Evolutionary conservation across 2,113 vertebrate species (phyloP).

Genomic region (Scomber scombrus): DNA sequence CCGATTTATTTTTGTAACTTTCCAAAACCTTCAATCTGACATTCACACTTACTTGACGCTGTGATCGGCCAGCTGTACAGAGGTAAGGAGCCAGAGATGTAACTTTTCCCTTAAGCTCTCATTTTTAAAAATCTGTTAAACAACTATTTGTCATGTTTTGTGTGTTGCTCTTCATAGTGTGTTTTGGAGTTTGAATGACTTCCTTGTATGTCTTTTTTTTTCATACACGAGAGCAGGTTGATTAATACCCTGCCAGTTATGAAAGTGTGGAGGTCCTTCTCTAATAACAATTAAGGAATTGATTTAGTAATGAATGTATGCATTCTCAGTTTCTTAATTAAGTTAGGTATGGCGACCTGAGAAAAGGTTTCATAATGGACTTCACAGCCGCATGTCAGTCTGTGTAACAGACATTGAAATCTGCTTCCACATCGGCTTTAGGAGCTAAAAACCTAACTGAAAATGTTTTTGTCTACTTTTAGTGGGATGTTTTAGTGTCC

Average conservation of each 20-base stretch:
- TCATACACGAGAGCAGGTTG: not conserved
- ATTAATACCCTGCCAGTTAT: not conserved
- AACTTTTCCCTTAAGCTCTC: too few species aligned
- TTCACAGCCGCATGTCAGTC: not conserved
- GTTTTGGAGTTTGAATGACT: conserved; percentile 5
- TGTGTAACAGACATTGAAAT: not conserved
- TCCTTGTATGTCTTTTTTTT: not conserved
- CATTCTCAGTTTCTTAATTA: not conserved
- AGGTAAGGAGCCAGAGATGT: not conserved
- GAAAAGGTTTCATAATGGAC: not conserved
- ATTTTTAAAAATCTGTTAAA: too few species aligned
- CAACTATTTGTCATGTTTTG: too few species aligned
- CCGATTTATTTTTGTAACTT: too few species aligned
- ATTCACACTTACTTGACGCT: too few species aligned
- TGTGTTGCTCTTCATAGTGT: not conserved
- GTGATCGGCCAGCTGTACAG: too few species aligned
- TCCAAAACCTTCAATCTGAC: too few species aligned
- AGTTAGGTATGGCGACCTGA: not conserved
- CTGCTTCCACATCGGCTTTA: not conserved
- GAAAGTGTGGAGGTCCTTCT: not conserved
- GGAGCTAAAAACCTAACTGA: not conserved
- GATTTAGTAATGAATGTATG: not conserved
- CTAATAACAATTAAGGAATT: not conserved
- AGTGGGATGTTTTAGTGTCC: not conserved
- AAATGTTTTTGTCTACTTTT: not conserved